These are phyloP conservation scores for Turdus rufiventris DNA, from an alignment of 2,113 vertebrate genomes.

Conservation along the genomic window DNA sequence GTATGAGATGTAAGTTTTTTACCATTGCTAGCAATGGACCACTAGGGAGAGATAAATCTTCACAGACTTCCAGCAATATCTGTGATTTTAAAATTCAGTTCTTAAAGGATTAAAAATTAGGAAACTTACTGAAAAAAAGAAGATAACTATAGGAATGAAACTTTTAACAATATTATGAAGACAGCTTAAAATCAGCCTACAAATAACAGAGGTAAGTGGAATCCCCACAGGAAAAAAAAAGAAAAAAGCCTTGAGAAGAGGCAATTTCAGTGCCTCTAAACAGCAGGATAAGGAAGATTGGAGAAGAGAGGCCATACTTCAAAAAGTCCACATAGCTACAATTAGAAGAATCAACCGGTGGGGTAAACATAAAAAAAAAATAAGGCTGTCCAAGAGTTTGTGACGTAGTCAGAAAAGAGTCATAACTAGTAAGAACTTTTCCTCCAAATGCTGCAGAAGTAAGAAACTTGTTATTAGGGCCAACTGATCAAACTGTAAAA, in stretches of 20 bases:
- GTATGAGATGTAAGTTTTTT: background rate
- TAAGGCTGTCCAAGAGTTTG: background rate
- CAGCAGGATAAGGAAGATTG: background rate
- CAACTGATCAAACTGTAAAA: background rate
- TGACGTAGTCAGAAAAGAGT: background rate
- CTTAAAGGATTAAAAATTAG: background rate
- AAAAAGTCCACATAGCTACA: background rate
- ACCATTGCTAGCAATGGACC: background rate
- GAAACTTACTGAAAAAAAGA: background rate
- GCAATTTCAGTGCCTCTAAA: background rate
- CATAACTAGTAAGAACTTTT: background rate
- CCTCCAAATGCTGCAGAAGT: background rate
- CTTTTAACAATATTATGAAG: background rate
- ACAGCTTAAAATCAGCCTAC: background rate
- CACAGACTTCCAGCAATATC: background rate
- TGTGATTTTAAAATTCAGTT: background rate
- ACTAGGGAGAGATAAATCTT: background rate
- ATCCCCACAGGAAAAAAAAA: background rate
- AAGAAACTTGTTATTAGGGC: background rate
- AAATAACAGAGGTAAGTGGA: background rate
- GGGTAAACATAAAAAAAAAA: background rate
- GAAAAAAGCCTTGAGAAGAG: background rate
- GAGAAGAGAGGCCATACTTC: background rate
- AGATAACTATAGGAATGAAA: background rate
- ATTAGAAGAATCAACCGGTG: background rate